phyloP scores from a whole-genome alignment of 2,113 vertebrate genomes.

The Cyphomyrus plagiostoma region DNA sequence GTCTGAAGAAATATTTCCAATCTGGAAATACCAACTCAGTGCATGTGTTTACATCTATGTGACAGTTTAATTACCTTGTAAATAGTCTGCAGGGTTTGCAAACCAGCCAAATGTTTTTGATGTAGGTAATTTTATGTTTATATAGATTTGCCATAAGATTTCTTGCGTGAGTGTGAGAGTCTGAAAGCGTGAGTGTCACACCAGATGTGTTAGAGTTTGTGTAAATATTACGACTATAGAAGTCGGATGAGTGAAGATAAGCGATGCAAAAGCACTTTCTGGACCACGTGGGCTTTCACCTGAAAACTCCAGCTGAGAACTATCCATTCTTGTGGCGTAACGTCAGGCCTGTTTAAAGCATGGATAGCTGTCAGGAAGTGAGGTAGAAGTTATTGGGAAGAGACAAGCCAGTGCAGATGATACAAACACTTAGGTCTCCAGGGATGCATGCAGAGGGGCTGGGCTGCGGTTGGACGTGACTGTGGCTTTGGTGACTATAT shows the following conservation, averaged over 20 bases:
- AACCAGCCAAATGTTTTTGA: neutral
- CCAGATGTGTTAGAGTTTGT: neutral
- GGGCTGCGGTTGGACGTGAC: neutral
- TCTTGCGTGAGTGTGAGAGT: neutral
- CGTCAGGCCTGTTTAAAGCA: neutral
- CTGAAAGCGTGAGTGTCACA: neutral
- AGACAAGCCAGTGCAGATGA: neutral
- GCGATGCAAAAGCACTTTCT: neutral
- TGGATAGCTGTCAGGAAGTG: neutral
- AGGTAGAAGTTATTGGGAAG: neutral
- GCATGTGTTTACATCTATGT: neutral
- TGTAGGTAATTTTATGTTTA: neutral
- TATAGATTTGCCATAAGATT: neutral
- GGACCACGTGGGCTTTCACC: neutral
- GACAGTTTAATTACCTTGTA: neutral
- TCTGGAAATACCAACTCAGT: neutral
- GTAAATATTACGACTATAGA: neutral
- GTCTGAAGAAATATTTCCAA: neutral
- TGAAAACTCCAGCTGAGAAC: neutral
- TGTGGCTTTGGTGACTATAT: neutral
- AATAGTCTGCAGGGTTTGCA: neutral
- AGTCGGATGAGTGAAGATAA: neutral
- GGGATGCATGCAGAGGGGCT: neutral
- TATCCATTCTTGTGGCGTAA: neutral
- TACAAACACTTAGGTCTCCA: neutral